Evolutionary conservation across 1,140 invertebrate genomes (phyloP), one percentile per base, ranked within the genome.

Genomic region (Drosophila lacertosa): DNA sequence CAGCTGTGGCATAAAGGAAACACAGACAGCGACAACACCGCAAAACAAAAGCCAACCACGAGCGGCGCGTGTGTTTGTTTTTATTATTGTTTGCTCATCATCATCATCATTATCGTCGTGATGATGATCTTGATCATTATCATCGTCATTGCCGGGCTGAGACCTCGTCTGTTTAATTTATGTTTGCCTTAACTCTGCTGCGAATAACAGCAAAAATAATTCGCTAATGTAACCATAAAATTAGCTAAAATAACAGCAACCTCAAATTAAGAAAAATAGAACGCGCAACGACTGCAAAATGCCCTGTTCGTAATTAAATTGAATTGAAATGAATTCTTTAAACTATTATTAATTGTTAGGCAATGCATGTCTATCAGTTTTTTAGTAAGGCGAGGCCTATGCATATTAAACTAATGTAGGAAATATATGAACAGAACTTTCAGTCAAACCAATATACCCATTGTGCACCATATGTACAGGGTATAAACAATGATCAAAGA

Each of bases 191-290:
- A 71, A 62, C 62, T 39, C 57, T 65, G 70, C 77, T 59, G 53
- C 48, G 66, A 84, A 62, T 48, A 64, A 47, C 58, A 79, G 64
- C 65, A 66, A 86, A 86, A 76, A 84, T 86, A 80, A 86, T 84
- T 86, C 76, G 51, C 80, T 84, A 86, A 80, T 84, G 80, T 76
- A 70, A 66, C 69, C 80, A 86, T 76, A 74, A 86, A 80, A 80
- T 76, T 57, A 42, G 51, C 35, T 47, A 48, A 74, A 86, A 63
- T 37, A 65, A 47, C 37, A 67, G 48, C 50, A 70, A 67, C 18
- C 42, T 35, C 54, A 42, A 53, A 40, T 68, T 7, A 24, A 26
- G 26, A 32, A 55, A 7, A 24, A 18, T 15, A 0, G 39, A 1
- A 13, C 1, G n/a, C 2, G 18, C 1, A 13, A 2, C 39, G 29